phyloP scores from a whole-genome alignment of 1,140 invertebrate species.

The Eulimnadia texana region DNA sequence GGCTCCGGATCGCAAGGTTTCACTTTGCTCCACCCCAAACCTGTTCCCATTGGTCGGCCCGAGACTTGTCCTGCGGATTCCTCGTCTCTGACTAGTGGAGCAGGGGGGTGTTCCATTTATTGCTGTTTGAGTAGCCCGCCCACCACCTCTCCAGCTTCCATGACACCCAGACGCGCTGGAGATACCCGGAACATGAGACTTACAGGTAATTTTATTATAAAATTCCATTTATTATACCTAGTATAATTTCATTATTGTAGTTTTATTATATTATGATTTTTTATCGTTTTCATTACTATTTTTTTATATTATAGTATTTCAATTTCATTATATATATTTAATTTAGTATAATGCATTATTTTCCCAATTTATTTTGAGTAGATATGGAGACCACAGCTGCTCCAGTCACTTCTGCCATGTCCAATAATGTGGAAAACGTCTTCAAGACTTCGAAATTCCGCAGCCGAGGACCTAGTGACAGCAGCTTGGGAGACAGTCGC shows the following conservation, averaged over 20 bases:
- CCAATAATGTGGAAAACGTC: neutral
- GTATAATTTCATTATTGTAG: no score
- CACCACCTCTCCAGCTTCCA: neutral
- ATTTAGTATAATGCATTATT: no score
- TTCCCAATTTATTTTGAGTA: neutral
- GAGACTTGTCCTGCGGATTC: neutral
- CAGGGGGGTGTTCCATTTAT: neutral
- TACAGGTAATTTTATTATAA: neutral
- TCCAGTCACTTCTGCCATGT: neutral
- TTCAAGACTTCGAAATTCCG: neutral
- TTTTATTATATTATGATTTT: no score
- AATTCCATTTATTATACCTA: no score
- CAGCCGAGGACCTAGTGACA: neutral
- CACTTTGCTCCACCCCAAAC: neutral
- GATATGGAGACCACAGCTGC: neutral
- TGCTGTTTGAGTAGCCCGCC: neutral
- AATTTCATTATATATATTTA: no score
- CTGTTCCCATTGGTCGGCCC: neutral
- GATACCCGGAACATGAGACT: neutral
- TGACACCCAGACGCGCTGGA: neutral
- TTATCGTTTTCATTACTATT: no score
- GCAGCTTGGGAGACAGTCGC: neutral
- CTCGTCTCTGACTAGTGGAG: no score
- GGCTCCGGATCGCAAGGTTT: neutral
- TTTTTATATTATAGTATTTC: no score